Conservation (phyloP, 2,797 vertebrate species). For the Phyllotis vaccarum region DNA sequence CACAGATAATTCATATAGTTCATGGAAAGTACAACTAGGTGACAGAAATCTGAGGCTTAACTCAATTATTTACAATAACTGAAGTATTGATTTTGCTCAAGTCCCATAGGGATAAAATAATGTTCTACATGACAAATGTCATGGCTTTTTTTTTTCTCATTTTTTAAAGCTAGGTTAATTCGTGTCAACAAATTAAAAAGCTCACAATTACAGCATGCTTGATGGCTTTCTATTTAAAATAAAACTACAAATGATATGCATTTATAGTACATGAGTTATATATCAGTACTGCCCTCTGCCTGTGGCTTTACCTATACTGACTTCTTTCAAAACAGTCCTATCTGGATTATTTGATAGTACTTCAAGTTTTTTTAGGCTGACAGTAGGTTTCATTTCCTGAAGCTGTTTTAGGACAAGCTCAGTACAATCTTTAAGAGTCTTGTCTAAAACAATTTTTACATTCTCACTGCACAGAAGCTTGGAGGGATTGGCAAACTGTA, state of each 20-base stretch:
- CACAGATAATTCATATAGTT: constrained; percentile 93
- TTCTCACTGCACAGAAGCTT: constrained; percentile 91
- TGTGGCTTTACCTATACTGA: constrained; percentile 81
- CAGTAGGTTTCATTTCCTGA: constrained; percentile 95
- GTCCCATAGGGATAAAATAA: constrained; percentile 96
- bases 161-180: constrained; percentile 88
- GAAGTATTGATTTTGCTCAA: constrained; percentile 89
- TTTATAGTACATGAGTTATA: constrained; percentile 83
- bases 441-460: constrained; percentile 94
- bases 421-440: constrained; percentile 89
- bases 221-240: constrained; percentile 91
- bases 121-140: constrained; percentile 92
- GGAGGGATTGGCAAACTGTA: constrained; percentile 94
- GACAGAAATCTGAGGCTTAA: constrained; percentile 90
- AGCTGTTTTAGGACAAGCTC: constrained; percentile 94
- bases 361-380: constrained; percentile 92
- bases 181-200: constrained; percentile 90
- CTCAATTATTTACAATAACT: constrained; percentile 90
- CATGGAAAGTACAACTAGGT: constrained; percentile 87
- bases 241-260: constrained; percentile 81
- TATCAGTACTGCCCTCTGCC: constrained; percentile 85
- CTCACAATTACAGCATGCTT: constrained; percentile 98
- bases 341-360: constrained; percentile 84
- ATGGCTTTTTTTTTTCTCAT: constrained; percentile 89
- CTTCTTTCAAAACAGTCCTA: constrained; percentile 85